Evolutionary conservation across 1,140 invertebrate species (phyloP).

Genomic region (Psilanteris sp.): DNA sequence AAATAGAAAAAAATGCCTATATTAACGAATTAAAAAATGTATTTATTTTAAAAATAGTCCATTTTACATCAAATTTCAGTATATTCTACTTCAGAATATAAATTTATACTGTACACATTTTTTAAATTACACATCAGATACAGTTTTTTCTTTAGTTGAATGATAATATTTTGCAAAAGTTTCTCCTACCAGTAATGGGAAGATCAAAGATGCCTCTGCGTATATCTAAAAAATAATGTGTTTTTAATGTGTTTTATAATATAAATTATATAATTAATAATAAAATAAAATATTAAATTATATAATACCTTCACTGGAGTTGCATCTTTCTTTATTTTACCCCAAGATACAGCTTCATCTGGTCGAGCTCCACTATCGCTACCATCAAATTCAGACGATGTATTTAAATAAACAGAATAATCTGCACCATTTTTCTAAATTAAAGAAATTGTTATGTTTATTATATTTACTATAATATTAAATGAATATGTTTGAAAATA

Average conservation of each 20-base stretch:
- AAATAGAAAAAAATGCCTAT: too few species aligned
- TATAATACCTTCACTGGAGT: constrained; percentile 91
- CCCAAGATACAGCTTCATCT: constrained; percentile 92
- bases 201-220: constrained; percentile 96
- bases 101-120: too few species aligned
- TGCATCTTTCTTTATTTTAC: constrained; percentile 93
- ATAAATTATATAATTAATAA: neutral
- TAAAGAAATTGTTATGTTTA: too few species aligned
- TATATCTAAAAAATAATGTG: constrained; percentile 84
- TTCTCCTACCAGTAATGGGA: constrained; percentile 96
- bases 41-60: too few species aligned
- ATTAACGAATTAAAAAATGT: too few species aligned
- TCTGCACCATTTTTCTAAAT: constrained; percentile 97
- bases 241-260: neutral
- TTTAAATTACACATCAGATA: constrained; percentile 60
- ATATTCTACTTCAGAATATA: too few species aligned
- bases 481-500: too few species aligned
- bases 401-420: constrained; percentile 97
- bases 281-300: constrained; percentile 24
- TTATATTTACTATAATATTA: too few species aligned
- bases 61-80: too few species aligned
- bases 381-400: constrained; percentile 98
- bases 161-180: constrained; percentile 90
- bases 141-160: constrained; percentile 63
- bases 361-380: constrained; percentile 98